Base-by-base conservation (phyloP, 1,140 invertebrate genomes). In the Polypedilum pembai region DNA sequence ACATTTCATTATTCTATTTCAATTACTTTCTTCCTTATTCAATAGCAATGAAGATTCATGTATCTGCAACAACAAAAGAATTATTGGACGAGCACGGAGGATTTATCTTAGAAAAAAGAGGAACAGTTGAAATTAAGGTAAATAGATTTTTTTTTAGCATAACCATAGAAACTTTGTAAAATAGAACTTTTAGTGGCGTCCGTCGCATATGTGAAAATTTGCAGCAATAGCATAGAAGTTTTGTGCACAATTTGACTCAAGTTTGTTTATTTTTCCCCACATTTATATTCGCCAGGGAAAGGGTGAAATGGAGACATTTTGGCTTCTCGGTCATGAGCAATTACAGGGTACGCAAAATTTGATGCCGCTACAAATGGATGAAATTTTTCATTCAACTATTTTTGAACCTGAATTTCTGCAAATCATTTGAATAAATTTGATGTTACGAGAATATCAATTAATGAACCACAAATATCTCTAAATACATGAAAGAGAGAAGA, bases 261-360 rank as follows among this genome's bases (percentile, higher is more conserved):
- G 24, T 33, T 33, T 15, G 8, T 45, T 45, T 15, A 45, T 45
- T 45, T 45, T 12, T 45, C 1, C 5, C 2, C 8, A 12, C 41
- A 45, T 45, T 45, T 45, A 45, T 56, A 56, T 56, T 74, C 80
- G 85, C 5, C 84, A 90, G 87, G 89, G 90, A 0, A 91, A 91
- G 83, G 90, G 90, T 15, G 77, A 80, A 40, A 89, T 91, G 88
- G 85, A 88, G 75, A 91, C 90, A 0, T 91, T 86, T 78, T 92
- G 90, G 90, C 79, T 92, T 20, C 77, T 85, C 0, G 87, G 87
- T 1, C 90, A 86, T 76, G 83, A 86, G 18, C 85, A 84, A 0
- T 7, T 40, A 3, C n/a, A 40, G 33, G 8, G n/a, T 2, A 15
- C 33, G 1, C n/a, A 24, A 33, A 45, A 40, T 40, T 21, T 69